phyloP scores from a whole-genome alignment of 2,113 vertebrate genomes.

The Holacanthus passer region DNA sequence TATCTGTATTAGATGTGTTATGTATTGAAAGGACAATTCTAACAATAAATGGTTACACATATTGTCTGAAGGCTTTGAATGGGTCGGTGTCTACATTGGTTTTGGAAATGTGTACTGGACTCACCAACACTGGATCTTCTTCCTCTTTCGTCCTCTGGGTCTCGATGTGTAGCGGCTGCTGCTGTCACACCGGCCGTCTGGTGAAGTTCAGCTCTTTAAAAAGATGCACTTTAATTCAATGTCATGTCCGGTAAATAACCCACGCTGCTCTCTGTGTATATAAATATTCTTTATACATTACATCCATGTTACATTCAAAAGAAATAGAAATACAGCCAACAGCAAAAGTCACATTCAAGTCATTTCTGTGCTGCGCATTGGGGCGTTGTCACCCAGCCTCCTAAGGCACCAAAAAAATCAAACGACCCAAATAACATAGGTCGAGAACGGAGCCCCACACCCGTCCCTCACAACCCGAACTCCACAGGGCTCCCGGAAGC shows the following conservation, averaged over 20 bases:
- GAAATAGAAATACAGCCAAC: slow-evolving; percentile 67
- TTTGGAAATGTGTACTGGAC: too few species aligned
- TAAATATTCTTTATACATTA: slow-evolving; percentile 75
- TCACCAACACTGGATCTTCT: neutral
- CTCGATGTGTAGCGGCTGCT: neutral
- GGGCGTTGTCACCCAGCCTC: slow-evolving; percentile 28
- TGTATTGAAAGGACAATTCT: slow-evolving; percentile 64
- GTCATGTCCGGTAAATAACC: neutral
- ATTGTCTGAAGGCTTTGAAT: slow-evolving; percentile 49
- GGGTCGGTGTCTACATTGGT: too few species aligned
- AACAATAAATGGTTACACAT: slow-evolving; percentile 70
- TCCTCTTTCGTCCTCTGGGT: neutral
- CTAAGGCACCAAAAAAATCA: slow-evolving; percentile 71
- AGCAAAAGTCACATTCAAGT: slow-evolving; percentile 72
- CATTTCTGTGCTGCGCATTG: slow-evolving; percentile 54
- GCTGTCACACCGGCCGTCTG: too few species aligned
- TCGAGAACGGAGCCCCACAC: slow-evolving; percentile 10
- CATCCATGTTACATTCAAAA: slow-evolving; percentile 69
- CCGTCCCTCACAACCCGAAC: slow-evolving; percentile 10
- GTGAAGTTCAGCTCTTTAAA: too few species aligned
- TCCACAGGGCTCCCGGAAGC: slow-evolving; percentile 47
- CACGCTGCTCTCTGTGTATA: slow-evolving; percentile 51
- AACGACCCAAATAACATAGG: slow-evolving; percentile 8
- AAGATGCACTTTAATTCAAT: neutral
- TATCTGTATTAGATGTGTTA: slow-evolving; percentile 63